Base-by-base conservation (phyloP, 2,113 vertebrate species). In the Aspidoscelis tigris region DNA sequence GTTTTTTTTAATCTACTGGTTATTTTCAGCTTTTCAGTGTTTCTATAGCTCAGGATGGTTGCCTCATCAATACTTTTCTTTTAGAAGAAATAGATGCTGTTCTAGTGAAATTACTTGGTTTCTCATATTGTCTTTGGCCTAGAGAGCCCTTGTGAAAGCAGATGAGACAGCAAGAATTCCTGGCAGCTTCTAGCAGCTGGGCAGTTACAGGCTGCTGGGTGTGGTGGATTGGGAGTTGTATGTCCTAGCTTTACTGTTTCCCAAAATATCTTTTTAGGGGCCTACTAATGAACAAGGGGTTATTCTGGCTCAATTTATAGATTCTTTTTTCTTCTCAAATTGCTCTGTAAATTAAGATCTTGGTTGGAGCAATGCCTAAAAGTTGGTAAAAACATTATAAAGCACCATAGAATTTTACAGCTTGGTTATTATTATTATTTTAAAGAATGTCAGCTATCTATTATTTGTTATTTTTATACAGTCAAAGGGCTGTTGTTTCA, bases 221-320 rank as follows among this genome's bases (percentile, higher is more conserved):
- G n/a, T 39, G 65, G 50, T 7, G 22, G 14, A 21, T 58, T 77
- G 20, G 21, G 21, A 21, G 12, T 68, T 24, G 43, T 77, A 22
- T 58, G 7, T 70, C 75, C 78, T 78, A 69, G 65, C 81, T 68
- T 41, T 76, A 9, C 75, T 70, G 65, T 61, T 84, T 50, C 73
- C 68, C 50, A 77, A 84, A 71, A 78, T 84, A 71, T n/a, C 66
- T 77, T 65, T 21, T 55, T 16, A 8, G 44, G 47, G 64, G 73
- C n/a, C 44, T 69, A 73, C 50, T 58, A 77, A 70, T 77, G 2
- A 33, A 33, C 65, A 87, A 58, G 64, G 58, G 12, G 83, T 81
- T 58, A 50, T 77, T 84, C 80, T 26, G 26, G 81, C 33, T 82
- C 86, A 77, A 9, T 88, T 87, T 14, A 26, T 41, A 58, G n/a